Base-by-base conservation (phyloP, 2,113 vertebrate genomes). In the Oxyura jamaicensis region DNA sequence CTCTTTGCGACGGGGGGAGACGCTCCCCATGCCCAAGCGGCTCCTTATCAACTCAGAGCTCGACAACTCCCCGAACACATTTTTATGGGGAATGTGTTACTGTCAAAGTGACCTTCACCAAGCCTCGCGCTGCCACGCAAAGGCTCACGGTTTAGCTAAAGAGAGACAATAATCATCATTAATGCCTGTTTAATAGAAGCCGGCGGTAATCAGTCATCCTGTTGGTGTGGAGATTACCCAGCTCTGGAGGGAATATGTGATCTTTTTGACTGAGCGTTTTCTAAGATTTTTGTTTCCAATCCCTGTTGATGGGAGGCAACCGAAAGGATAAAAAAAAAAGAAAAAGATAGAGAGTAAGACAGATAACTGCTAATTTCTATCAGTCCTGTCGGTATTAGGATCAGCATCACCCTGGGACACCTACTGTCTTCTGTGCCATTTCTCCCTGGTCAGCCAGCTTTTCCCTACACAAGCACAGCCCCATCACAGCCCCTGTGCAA, bases 161-260 rank as follows among this genome's bases (percentile, higher is more conserved):
- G 86, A 87, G 86, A 95, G 95, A 94, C 92, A 97, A 94, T 87
- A 94, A 95, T 85, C 67, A 96, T 89, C 88, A 96, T 91, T 94
- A 96, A 94, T 94, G 92, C 63, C 88, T 96, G 50, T 79, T 96
- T 96, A 96, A 95, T 92, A 95, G 91, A 79, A 95, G 77, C 18
- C 8, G 13, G 71, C 12, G 5, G 80, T 96, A 92, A 97, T 93
- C 92, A 94, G 81, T 95, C 93, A 95, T 94, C 86, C 86, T 89
- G 41, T 91, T 93, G 93, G 85, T 52, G 86, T 9, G 39, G 90
- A 93, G 93, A 92, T 94, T 95, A 93, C 86, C 74, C 18, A 0
- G 58, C 92, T 95, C 95, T 84, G 63, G 73, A 91, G 91, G 71
- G 81, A 95, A 80, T 92, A 83, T 2, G 8, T 3, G 7, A 80